Base-by-base conservation (phyloP, 2,888 invertebrate species). In the Heliconius hortense region DNA sequence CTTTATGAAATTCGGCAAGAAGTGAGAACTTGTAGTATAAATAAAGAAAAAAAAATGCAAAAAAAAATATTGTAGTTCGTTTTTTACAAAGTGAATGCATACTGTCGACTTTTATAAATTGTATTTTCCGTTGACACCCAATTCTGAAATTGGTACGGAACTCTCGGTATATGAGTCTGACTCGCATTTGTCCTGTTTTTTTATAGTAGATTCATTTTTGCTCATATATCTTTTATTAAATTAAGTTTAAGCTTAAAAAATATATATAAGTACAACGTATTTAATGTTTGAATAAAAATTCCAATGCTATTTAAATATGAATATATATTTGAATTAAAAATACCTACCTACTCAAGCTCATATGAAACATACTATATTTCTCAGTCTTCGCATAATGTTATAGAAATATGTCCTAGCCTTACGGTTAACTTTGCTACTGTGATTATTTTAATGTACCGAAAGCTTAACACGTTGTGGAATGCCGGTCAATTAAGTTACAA, bases 401-500 rank as follows among this genome's bases (percentile, higher is more conserved):
- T 28, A 53, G 8, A 69, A 13, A n/a, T 56, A 69, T 69, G 56
- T 21, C 21, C 31, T 28, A 68, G 53, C 21, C 13, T 7, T 68
- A 53, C 18, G 35, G 56, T 35, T 31, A 18, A 53, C 66, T 11
- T n/a, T n/a, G 10, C 56, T 67, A 66, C 43, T 43, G 18, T 53
- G 68, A 11, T 7, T 28, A 53, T 56, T 53, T 53, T 53, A 53
- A 53, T 68, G 28, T 53, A 68, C 28, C 53, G 48, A 68, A 53
- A 53, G 53, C 53, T 53, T 28, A 53, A 68, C n/a, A n/a, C 39
- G 13, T n/a, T 69, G 13, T 69, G 28, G 53, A 69, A 69, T 69
- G 53, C 53, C 68, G 53, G 53, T 69, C 53, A 53, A 69, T 69
- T 31, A 56, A 69, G 31, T 69, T 53, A 28, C n/a, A 69, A 8